Evolutionary conservation across 1,140 invertebrate species (phyloP).

Genomic region (Drosophila mojavensis): DNA sequence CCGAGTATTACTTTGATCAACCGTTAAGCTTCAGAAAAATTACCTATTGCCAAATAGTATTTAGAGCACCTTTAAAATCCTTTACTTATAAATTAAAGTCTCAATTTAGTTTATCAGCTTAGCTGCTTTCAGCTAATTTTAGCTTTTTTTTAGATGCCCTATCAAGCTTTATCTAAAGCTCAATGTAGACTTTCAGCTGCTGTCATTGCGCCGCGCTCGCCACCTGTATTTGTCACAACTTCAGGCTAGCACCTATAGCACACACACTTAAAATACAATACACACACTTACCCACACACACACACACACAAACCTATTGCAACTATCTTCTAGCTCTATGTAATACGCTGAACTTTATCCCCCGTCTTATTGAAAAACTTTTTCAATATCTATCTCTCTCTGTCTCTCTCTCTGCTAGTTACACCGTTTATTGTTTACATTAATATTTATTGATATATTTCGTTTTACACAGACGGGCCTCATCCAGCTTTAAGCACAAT

Average conservation of each 20-base stretch:
- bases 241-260: constrained; percentile 1
- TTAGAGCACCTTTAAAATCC: background rate
- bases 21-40: too few relatives aligned
- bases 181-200: constrained; percentile 17
- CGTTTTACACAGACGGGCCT: constrained; percentile 86
- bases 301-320: constrained; percentile 18
- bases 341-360: constrained; percentile 21
- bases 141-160: too few relatives aligned
- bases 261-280: constrained; percentile 14
- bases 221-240: constrained; percentile 18
- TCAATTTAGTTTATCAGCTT: too few relatives aligned
- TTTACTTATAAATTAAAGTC: background rate
- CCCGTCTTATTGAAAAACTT: constrained; percentile 1
- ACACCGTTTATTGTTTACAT: background rate
- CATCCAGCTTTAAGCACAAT: constrained; percentile 94
- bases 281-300: background rate
- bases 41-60: too few relatives aligned
- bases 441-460: constrained; percentile 32
- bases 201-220: constrained; percentile 28
- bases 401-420: background rate
- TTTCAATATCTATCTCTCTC: background rate
- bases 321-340: constrained; percentile 17
- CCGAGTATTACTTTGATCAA: too few relatives aligned
- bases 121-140: too few relatives aligned
- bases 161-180: background rate